A percentile compares a stretch with the other conserved stretches of the same genome.
Evolutionary conservation across 2,797 vertebrate genomes (phyloP).

Genomic region (Ctenopoma multispine): DNA sequence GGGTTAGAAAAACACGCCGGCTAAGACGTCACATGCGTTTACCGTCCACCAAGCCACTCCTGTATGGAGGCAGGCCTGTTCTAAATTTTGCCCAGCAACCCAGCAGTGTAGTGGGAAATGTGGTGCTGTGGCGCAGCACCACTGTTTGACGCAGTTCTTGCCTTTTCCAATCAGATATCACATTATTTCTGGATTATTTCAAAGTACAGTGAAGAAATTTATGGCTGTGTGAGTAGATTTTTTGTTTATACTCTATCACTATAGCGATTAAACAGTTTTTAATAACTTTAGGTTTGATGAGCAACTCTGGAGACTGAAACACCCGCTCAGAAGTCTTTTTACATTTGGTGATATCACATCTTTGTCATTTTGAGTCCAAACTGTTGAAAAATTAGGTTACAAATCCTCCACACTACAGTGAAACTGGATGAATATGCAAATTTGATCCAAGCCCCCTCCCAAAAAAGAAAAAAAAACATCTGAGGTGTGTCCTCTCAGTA

Average conservation of each 20-base stretch:
- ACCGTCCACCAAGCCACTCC: slow-evolving; percentile 68
- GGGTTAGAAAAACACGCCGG: slow-evolving; percentile 61
- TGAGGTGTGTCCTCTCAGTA: slow-evolving; percentile 41
- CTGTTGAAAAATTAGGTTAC: slow-evolving; percentile 44
- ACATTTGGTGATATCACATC: slow-evolving; percentile 13
- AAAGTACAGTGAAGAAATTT: not conserved
- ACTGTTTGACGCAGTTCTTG: slow-evolving; percentile 26
- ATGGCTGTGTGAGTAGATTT: not conserved
- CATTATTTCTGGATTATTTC: not conserved
- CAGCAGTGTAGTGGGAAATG: slow-evolving; percentile 61
- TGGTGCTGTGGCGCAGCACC: slow-evolving; percentile 42
- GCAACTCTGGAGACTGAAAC: slow-evolving; percentile 1
- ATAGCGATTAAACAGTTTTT: slow-evolving; percentile 1
- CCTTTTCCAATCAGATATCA: slow-evolving; percentile 11
- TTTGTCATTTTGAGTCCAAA: slow-evolving; percentile 26
- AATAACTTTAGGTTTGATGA: slow-evolving; percentile 4
- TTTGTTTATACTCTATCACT: slow-evolving; percentile 9
- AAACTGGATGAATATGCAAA: slow-evolving; percentile 63
- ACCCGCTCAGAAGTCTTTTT: not conserved
- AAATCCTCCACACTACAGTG: slow-evolving; percentile 34
- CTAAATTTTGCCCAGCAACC: slow-evolving; percentile 80
- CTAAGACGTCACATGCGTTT: slow-evolving; percentile 75
- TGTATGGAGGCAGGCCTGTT: slow-evolving; percentile 62
- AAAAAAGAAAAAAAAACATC: slow-evolving; percentile 28
- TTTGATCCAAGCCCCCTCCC: slow-evolving; percentile 19